Evolutionary conservation across 2,797 vertebrate species (phyloP).

Genomic region (Cynodonichthys magdalenae): DNA sequence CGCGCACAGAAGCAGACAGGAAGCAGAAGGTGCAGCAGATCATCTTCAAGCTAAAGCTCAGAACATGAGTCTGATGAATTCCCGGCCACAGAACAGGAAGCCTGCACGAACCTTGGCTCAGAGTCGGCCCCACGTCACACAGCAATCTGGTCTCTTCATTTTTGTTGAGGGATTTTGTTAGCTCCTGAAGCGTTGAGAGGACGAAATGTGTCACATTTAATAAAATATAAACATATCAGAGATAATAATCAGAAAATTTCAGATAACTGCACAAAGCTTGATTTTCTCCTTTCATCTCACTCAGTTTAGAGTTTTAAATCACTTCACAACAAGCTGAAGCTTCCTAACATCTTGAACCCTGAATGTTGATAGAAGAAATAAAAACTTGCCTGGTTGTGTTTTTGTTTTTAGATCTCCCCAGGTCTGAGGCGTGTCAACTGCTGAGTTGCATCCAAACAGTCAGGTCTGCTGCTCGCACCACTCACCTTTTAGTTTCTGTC

Average conservation of each 20-base stretch:
- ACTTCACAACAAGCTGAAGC: background rate
- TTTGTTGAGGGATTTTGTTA: background rate
- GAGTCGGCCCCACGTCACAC: conserved; percentile 28
- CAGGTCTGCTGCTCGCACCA: conserved; percentile 9
- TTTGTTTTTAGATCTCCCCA: background rate
- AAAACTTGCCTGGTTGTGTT: conserved; percentile 43
- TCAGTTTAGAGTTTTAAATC: background rate
- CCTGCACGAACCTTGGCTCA: conserved; percentile 34
- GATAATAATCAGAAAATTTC: background rate
- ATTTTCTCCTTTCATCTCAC: no score
- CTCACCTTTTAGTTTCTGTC: conserved; percentile 10
- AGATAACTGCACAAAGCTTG: no score
- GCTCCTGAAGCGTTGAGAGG: background rate
- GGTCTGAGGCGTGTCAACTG: conserved; percentile 9
- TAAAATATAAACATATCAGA: background rate
- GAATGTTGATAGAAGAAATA: background rate
- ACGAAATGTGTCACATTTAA: background rate
- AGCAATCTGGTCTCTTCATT: conserved; percentile 50
- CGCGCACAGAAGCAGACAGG: conserved; percentile 48
- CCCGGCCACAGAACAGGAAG: conserved; percentile 76
- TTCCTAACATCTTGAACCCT: background rate
- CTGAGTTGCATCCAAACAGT: conserved; percentile 1
- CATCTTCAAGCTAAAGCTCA: conserved; percentile 16
- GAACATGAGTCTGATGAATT: conserved; percentile 36
- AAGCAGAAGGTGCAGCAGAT: conserved; percentile 48